Evolutionary conservation across 1,140 invertebrate genomes (phyloP).

Genomic region (Asbolus verrucosus): DNA sequence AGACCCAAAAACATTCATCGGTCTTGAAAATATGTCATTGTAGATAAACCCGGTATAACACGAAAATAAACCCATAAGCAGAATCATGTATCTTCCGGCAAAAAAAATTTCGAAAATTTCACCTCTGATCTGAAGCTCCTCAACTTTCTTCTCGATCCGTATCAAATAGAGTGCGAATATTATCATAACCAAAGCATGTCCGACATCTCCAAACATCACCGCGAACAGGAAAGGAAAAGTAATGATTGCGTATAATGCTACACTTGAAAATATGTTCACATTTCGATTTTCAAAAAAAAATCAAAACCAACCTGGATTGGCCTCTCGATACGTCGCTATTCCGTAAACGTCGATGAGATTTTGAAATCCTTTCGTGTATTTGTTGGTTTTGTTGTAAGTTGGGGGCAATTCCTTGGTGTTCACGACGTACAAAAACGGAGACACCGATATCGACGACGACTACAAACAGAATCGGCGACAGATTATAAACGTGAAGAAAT

Average conservation of each 20-base stretch:
- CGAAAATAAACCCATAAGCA: slow-evolving; percentile 98
- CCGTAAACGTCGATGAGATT: slow-evolving; percentile 96
- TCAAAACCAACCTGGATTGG: slow-evolving; percentile 77
- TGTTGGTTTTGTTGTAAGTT: slow-evolving; percentile 95
- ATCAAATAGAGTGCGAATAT: slow-evolving; percentile 84
- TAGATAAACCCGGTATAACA: slow-evolving; percentile 98
- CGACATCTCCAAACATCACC: slow-evolving; percentile 98
- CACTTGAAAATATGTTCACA: no score
- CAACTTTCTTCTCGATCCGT: slow-evolving; percentile 79
- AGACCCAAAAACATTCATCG: slow-evolving; percentile 93
- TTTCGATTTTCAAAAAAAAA: no score
- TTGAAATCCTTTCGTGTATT: slow-evolving; percentile 96
- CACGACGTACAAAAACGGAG: slow-evolving; percentile 95
- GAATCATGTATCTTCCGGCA: slow-evolving; percentile 95
- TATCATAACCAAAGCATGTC: slow-evolving; percentile 88
- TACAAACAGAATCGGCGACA: slow-evolving; percentile 63
- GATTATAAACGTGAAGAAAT: no score
- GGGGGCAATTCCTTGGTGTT: slow-evolving; percentile 92
- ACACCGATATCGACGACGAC: slow-evolving; percentile 91
- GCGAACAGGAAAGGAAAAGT: slow-evolving; percentile 98
- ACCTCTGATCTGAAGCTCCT: slow-evolving; percentile 76
- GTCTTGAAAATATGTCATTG: slow-evolving; percentile 97
- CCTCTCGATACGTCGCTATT: slow-evolving; percentile 91
- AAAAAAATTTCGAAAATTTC: slow-evolving; percentile 99
- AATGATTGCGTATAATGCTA: slow-evolving; percentile 92